Conservation (phyloP, 2,797 vertebrate species). For the Sebastes vulpes region DNA sequence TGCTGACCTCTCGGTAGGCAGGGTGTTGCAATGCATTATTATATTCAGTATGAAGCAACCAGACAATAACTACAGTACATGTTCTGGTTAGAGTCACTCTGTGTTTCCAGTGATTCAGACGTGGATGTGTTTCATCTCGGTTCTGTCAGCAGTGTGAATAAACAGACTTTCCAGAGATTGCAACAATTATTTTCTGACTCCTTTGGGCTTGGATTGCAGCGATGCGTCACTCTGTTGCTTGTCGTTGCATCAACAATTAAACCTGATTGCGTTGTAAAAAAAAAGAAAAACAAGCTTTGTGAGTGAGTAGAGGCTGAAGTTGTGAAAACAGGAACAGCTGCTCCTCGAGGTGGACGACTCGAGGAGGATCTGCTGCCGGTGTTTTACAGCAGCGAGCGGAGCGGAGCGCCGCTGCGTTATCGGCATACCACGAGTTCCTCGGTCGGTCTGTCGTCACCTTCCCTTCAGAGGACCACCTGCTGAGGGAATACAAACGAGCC, state of each 20-base stretch:
- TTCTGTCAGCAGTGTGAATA: background rate
- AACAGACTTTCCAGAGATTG: background rate
- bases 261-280: background rate
- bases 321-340: background rate
- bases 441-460: conserved; percentile 28
- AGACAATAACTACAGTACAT: background rate
- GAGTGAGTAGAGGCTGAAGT: background rate
- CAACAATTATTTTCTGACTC: background rate
- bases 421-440: conserved; percentile 39
- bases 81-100: background rate
- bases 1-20: background rate
- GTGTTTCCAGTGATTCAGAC: background rate
- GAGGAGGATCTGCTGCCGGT: background rate
- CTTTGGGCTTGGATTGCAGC: background rate
- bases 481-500: background rate
- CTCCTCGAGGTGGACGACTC: background rate
- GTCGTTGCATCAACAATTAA: background rate
- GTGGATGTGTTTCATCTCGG: background rate
- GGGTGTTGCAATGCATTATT: no score
- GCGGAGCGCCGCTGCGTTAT: background rate
- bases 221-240: background rate
- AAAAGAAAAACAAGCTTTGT: background rate
- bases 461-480: conserved; percentile 56
- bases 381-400: conserved; percentile 5
- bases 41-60: background rate